Evolutionary conservation across 1,140 invertebrate species (phyloP).

Genomic region (Hermetia illucens): DNA sequence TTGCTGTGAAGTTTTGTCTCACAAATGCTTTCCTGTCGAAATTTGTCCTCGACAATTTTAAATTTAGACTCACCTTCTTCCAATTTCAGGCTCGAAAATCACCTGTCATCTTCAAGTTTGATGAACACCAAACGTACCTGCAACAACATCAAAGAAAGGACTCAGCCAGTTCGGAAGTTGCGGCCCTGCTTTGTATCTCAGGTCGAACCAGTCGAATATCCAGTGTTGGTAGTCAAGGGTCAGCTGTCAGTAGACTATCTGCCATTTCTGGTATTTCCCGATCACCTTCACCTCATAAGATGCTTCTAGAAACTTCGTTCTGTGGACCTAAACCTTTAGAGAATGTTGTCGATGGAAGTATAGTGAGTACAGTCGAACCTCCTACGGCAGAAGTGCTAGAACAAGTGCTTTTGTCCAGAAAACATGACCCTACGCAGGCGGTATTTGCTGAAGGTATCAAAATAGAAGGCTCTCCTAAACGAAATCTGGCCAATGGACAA

Average conservation of each 20-base stretch:
- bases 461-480: constrained; percentile 16
- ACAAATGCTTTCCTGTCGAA: no score
- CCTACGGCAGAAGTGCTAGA: constrained; percentile 42
- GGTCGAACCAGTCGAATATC: constrained; percentile 68
- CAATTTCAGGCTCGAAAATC: constrained; percentile 25
- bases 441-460: constrained; percentile 38
- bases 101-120: constrained; percentile 36
- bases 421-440: constrained; percentile 38
- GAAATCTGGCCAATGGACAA: constrained; percentile 17
- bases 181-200: constrained; percentile 60
- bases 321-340: constrained; percentile 65
- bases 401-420: constrained; percentile 43
- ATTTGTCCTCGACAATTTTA: no score
- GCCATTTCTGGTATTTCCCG: constrained; percentile 50
- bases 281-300: constrained; percentile 76
- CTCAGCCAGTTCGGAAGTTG: constrained; percentile 45
- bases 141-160: constrained; percentile 57
- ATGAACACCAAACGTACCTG: constrained; percentile 36
- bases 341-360: constrained; percentile 22
- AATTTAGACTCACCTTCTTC: background rate
- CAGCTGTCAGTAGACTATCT: constrained; percentile 49
- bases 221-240: constrained; percentile 53
- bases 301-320: constrained; percentile 76
- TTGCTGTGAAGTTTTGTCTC: no score
- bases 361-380: constrained; percentile 31